Conservation (phyloP, 2,888 invertebrate species). For the Nebria salina region DNA sequence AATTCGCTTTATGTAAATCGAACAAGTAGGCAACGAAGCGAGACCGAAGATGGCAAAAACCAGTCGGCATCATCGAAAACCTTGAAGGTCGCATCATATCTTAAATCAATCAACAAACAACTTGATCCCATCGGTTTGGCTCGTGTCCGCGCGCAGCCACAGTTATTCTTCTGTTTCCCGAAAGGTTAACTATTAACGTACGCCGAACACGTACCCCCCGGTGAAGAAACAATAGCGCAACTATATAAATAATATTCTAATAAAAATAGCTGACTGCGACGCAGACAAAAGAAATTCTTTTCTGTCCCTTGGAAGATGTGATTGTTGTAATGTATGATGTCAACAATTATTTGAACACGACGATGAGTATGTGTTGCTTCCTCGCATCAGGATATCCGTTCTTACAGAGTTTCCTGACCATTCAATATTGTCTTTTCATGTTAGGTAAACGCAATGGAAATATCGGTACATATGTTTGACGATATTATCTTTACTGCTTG, state of each 20-base stretch:
- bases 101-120: constrained; percentile 13
- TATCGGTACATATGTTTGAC: constrained; percentile 8
- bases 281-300: constrained; percentile 34
- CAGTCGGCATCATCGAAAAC: constrained; percentile 6
- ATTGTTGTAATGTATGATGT: constrained; percentile 12
- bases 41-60: constrained; percentile 10
- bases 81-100: constrained; percentile 17
- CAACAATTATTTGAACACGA: constrained; percentile 15
- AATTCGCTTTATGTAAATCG: constrained; percentile 11
- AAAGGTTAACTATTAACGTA: constrained; percentile 8
- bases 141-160: constrained; percentile 17
- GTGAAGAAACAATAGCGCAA: constrained; percentile 31
- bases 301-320: neutral
- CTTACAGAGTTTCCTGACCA: neutral
- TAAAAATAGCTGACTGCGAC: constrained; percentile 29
- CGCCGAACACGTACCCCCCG: constrained; percentile 25
- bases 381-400: constrained; percentile 18
- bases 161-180: neutral
- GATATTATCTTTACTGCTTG: neutral
- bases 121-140: constrained; percentile 6
- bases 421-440: constrained; percentile 14
- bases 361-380: constrained; percentile 7
- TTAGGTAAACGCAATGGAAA: constrained; percentile 5
- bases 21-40: neutral
- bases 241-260: constrained; percentile 30